Percentiles rank a stretch among this genome's conserved stretches.
Conservation (phyloP, 2,888 invertebrate genomes). For the Conus canariensis region DNA sequence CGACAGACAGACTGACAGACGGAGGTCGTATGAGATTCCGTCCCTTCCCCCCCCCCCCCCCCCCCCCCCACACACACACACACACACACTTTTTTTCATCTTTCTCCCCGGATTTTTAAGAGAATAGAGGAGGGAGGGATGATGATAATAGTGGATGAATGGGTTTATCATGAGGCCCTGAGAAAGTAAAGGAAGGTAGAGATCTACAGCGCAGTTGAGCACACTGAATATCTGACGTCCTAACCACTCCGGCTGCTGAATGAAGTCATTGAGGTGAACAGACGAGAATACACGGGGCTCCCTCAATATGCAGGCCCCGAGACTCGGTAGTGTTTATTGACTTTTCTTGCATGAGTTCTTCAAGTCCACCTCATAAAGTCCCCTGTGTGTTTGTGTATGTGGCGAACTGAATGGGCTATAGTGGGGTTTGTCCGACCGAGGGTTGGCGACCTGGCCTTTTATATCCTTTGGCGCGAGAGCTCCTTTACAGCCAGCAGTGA, state of each 20-base stretch:
- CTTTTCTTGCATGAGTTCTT: slow-evolving; percentile 29
- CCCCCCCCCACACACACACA: no score
- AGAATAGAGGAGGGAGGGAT: no score
- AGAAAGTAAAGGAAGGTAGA: not conserved
- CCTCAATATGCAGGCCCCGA: not conserved
- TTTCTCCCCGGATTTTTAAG: no score
- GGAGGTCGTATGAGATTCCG: not conserved
- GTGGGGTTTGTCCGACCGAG: not conserved
- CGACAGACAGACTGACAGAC: not conserved
- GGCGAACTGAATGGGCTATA: not conserved
- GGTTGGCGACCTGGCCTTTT: not conserved
- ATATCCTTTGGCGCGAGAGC: not conserved
- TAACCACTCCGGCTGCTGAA: not conserved
- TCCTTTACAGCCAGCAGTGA: not conserved
- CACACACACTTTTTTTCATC: no score
- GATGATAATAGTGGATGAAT: slow-evolving; percentile 3
- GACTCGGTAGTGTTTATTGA: slow-evolving; percentile 30
- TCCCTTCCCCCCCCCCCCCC: no score
- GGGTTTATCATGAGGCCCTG: slow-evolving; percentile 30
- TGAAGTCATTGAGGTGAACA: slow-evolving; percentile 36
- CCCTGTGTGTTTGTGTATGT: not conserved
- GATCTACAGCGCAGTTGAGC: not conserved
- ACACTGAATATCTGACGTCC: not conserved
- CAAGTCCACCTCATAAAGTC: not conserved
- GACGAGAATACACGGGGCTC: slow-evolving; percentile 1